Base-by-base conservation (phyloP, 2,113 vertebrate species). In the Mandrillus leucophaeus region DNA sequence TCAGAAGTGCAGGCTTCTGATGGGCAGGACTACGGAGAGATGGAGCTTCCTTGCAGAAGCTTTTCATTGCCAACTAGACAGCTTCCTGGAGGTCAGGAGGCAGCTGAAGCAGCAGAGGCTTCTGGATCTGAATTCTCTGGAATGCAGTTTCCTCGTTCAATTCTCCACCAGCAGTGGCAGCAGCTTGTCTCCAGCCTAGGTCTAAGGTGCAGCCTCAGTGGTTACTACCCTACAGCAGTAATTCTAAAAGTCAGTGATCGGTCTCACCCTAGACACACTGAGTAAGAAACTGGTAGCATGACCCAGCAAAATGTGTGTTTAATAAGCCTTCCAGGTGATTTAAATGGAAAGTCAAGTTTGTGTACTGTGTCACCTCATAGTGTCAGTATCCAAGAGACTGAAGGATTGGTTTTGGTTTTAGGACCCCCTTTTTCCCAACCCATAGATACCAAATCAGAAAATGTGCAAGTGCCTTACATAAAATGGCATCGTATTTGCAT, bases 61-160 rank as follows among this genome's bases (percentile, higher is more conserved):
- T 61, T 72, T 79, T 8, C 2, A 11, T 8, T n/a, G n/a, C 25
- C 38, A 5, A 38, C 27, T 30, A 2, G 10, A 32, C 20, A 40
- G 35, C n/a, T 17, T 72, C 50, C 40, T 23, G 43, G 30, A 40
- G 22, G 9, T 35, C 5, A 6, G 12, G 20, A 17, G 68, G 20
- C 40, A 23, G 12, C 16, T 9, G 8, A 2, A 6, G 66, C 25
- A 30, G 50, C 25, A 66, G 18, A 18, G 22, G 10, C 7, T 57
- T 50, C 32, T 30, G 4, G 4, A 32, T 59, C 35, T 7, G 16
- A 40, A 59, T 57, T 38, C 17, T 38, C 8, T 52, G 5, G 3
- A 61, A 10, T 6, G 9, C 3, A 10, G 2, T 2, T 59, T 2
- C n/a, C 6, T 8, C 13, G 5, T 4, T 32, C 30, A 45, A 8